Evolutionary conservation across 2,113 vertebrate genomes (phyloP).

Genomic region (Halichoerus grypus): DNA sequence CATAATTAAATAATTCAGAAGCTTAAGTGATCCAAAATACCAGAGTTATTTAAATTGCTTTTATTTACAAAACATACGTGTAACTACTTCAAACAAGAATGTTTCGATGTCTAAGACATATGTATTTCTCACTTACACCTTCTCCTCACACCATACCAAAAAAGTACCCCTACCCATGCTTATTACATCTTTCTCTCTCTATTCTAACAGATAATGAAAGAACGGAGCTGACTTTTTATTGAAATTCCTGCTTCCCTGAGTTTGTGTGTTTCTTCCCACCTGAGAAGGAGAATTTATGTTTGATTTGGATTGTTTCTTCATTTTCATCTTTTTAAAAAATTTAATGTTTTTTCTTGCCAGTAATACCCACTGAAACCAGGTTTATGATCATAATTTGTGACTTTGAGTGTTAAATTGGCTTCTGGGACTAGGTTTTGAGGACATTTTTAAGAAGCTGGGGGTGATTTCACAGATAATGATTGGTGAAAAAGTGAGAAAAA

Average conservation of each 20-base stretch:
- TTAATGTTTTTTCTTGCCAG: background rate
- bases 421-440: background rate
- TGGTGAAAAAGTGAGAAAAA: background rate
- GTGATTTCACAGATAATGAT: background rate
- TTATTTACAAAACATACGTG: constrained; percentile 12
- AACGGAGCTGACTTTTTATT: constrained; percentile 10
- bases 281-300: constrained; percentile 53
- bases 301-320: constrained; percentile 45
- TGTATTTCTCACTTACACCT: background rate
- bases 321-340: background rate
- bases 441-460: background rate
- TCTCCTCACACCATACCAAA: background rate
- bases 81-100: constrained; percentile 15
- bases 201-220: constrained; percentile 71
- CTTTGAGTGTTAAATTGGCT: background rate
- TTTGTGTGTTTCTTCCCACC: constrained; percentile 46
- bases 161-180: background rate
- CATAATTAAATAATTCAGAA: constrained; percentile 13
- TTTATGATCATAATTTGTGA: background rate
- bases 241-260: background rate
- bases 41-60: background rate
- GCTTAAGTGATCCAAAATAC: background rate
- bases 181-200: constrained; percentile 63
- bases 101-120: background rate
- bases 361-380: background rate